These are phyloP conservation scores for Drosophila mettleri DNA, from an alignment of 2,888 invertebrate species.

Conservation along the genomic window DNA sequence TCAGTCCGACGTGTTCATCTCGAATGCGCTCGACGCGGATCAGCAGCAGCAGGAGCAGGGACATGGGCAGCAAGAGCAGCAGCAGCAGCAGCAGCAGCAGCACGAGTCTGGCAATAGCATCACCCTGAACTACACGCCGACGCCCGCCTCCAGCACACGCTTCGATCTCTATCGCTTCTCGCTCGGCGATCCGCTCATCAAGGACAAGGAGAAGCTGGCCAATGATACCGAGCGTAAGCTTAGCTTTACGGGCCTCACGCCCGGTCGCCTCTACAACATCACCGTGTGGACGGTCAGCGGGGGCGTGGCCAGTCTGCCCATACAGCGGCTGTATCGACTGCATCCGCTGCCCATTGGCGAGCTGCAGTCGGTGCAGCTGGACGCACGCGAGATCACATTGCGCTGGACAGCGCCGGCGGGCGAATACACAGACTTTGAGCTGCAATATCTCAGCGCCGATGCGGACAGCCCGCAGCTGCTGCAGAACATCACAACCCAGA, in stretches of 20 bases:
- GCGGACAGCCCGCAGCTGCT: constrained; percentile 88
- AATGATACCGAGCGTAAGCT: constrained; percentile 91
- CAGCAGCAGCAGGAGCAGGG: constrained; percentile 87
- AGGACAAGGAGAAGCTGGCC: constrained; percentile 90
- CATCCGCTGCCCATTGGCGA: constrained; percentile 93
- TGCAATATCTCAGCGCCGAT: constrained; percentile 91
- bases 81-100: constrained; percentile 86
- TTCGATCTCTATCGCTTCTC: constrained; percentile 95
- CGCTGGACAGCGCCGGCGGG: constrained; percentile 94
- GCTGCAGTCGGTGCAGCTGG: constrained; percentile 91
- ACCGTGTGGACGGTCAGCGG: constrained; percentile 96
- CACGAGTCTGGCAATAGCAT: constrained; percentile 89
- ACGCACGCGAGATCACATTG: constrained; percentile 91
- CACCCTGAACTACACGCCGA: constrained; percentile 91
- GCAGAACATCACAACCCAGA: constrained; percentile 90
- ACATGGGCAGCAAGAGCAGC: constrained; percentile 86
- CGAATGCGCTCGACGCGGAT: constrained; percentile 87
- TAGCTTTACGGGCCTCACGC: constrained; percentile 89
- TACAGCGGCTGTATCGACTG: constrained; percentile 93
- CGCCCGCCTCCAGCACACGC: constrained; percentile 91
- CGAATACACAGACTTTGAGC: constrained; percentile 94
- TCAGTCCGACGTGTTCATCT: constrained; percentile 95
- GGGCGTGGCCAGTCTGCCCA: constrained; percentile 93
- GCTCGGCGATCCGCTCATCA: constrained; percentile 89
- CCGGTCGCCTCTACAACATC: constrained; percentile 95